These are phyloP conservation scores for Epinephelus lanceolatus DNA, from an alignment of 2,113 vertebrate species.

Conservation along the genomic window DNA sequence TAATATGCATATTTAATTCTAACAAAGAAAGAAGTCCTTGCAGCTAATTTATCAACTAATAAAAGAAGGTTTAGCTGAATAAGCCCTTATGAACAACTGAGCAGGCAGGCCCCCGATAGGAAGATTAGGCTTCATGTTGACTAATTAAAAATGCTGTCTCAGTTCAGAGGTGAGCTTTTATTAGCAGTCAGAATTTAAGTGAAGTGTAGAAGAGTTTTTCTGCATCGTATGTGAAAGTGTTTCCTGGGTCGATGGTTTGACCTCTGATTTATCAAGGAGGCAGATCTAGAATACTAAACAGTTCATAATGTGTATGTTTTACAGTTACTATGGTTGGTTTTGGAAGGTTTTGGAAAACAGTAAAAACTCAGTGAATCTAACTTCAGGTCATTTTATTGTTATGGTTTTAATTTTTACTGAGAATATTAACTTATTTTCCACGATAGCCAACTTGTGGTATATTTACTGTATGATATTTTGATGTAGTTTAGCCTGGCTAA, in stretches of 20 bases:
- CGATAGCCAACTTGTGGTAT: too few species aligned
- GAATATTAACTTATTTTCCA: too few species aligned
- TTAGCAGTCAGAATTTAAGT: background rate
- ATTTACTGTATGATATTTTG: too few species aligned
- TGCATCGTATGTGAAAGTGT: too few species aligned
- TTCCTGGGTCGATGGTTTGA: background rate
- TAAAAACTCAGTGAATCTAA: background rate
- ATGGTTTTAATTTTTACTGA: too few species aligned
- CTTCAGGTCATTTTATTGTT: too few species aligned
- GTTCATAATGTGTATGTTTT: background rate
- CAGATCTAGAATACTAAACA: background rate
- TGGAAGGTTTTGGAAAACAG: background rate
- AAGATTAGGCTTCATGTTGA: background rate
- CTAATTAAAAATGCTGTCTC: constrained; percentile 9
- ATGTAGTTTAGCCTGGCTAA: too few species aligned
- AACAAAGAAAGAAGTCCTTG: background rate
- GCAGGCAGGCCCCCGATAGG: background rate
- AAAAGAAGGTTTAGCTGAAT: constrained; percentile 2
- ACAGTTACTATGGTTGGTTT: background rate
- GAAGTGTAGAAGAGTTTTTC: background rate
- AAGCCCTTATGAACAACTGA: background rate
- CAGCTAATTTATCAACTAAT: background rate
- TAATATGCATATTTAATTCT: background rate
- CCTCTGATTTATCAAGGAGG: background rate
- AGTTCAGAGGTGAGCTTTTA: background rate